Evolutionary conservation across 1,140 invertebrate genomes (phyloP), one percentile per base, ranked within the genome.

Genomic region (Hyles euphorbiae): DNA sequence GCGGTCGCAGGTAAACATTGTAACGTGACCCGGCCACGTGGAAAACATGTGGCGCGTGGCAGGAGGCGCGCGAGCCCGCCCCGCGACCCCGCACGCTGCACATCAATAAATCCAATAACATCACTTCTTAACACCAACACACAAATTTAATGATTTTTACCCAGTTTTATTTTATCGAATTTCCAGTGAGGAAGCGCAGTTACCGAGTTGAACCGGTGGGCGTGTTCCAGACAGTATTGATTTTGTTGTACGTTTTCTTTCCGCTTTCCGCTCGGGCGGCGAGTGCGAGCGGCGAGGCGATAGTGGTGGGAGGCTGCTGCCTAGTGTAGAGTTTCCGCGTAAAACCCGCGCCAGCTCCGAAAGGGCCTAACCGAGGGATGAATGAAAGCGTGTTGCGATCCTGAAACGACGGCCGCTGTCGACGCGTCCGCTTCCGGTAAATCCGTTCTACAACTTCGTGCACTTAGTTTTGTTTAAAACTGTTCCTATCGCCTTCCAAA

Each of bases 191-290:
- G 81, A 83, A 87, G 83, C 81, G 81, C 81, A 83, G 83, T 86
- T 82, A 82, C 76, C 70, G 78, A 78, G 76, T 76, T 78, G 79
- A 78, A 76, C 81, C 67, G 66, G 83, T 78, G 79, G 85, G 85
- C 85, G 85, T 78, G 73, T 68, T 76, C 81, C 83, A 84, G 84
- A 84, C 85, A 82, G 79, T 88, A 88, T 88, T 86, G 85, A 88
- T 88, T 81, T 82, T 80, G 71, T 70, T 82, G 59, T 60, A 63
- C 68, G 72, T 72, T 78, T 78, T 73, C 75, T 73, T 60, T 83
- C 78, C 67, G 67, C 61, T 67, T 36, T 62, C 51, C 63, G 55
- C 67, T 55, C 63, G 61, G 55, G 55, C 51, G 51, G 61, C 40
- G 67, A 40, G 77, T 64, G 70, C 22, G 74, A 83, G 65, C 10